Conservation (phyloP, 1,140 invertebrate species). For the Drosophila cardini region DNA sequence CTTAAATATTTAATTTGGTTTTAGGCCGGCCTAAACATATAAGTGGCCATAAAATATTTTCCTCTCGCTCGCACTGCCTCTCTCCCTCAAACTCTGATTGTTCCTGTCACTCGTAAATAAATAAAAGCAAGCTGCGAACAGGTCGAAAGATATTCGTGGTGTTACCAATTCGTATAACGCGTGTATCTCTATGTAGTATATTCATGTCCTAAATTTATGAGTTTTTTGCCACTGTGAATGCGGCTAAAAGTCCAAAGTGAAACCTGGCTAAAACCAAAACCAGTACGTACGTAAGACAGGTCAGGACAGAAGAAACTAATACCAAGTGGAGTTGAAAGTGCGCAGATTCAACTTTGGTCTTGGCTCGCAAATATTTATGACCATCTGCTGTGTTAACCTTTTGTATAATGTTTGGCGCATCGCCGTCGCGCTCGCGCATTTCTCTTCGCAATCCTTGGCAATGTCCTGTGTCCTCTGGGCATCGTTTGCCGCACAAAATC, state of each 20-base stretch:
- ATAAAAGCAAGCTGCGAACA: slow-evolving; percentile 48
- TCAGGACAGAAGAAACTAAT: too few relatives aligned
- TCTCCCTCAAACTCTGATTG: slow-evolving; percentile 17
- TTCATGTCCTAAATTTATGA: slow-evolving; percentile 35
- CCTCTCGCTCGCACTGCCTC: background rate
- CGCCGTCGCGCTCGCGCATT: slow-evolving; percentile 65
- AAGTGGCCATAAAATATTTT: slow-evolving; percentile 70
- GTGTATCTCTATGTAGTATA: slow-evolving; percentile 1
- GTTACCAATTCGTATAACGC: slow-evolving; percentile 4
- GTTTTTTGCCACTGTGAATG: background rate
- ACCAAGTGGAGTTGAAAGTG: slow-evolving; percentile 47
- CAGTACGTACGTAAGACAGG: too few relatives aligned
- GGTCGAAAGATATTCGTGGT: slow-evolving; percentile 26
- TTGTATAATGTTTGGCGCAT: slow-evolving; percentile 33
- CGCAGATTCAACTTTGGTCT: slow-evolving; percentile 4
- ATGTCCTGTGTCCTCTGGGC: slow-evolving; percentile 57
- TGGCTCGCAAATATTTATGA: slow-evolving; percentile 58
- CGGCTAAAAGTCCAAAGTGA: background rate
- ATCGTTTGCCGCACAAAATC: slow-evolving; percentile 54
- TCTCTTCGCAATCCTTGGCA: slow-evolving; percentile 42
- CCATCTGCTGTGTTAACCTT: slow-evolving; percentile 43
- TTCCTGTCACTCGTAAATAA: slow-evolving; percentile 58
- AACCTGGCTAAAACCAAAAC: background rate
- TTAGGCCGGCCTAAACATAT: slow-evolving; percentile 52
- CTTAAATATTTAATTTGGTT: slow-evolving; percentile 77